Evolutionary conservation across 1,140 invertebrate species (phyloP).

Genomic region (Heliconius hermathena): DNA sequence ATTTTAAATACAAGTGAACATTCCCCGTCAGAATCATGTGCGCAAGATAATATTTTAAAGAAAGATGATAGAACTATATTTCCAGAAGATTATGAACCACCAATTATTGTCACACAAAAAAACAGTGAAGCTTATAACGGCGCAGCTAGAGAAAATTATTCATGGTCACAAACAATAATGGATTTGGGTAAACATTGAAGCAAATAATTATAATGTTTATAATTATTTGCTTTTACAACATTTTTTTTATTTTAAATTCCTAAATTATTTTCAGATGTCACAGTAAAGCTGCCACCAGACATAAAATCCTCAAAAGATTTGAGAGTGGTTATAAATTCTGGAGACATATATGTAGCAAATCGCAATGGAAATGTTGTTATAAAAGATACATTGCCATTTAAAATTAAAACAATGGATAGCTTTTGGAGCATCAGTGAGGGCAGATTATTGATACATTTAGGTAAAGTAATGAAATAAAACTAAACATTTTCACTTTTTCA

Average conservation of each 20-base stretch:
- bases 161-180: conserved; percentile 91
- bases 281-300: conserved; percentile 84
- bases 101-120: conserved; percentile 64
- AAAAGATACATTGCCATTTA: conserved; percentile 85
- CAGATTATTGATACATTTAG: conserved; percentile 82
- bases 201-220: background rate
- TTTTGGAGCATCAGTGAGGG: conserved; percentile 91
- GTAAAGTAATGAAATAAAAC: conserved; percentile 46
- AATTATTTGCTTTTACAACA: background rate
- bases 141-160: conserved; percentile 87
- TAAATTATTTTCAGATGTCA: conserved; percentile 81
- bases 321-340: conserved; percentile 84
- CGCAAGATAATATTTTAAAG: background rate
- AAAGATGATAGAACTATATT: conserved; percentile 35
- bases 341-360: conserved; percentile 78
- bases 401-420: conserved; percentile 88
- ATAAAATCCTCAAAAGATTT: conserved; percentile 85
- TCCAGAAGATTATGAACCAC: conserved; percentile 61
- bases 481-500: too few relatives aligned
- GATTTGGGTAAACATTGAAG: conserved; percentile 82
- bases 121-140: conserved; percentile 90
- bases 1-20: background rate
- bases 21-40: background rate
- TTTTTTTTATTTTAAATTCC: conserved; percentile 20
- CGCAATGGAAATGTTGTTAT: conserved; percentile 81